A percentile compares a stretch with the other conserved stretches of the same genome.
Evolutionary conservation across 2,113 vertebrate species (phyloP).

Genomic region (Lepidothrix coronata): DNA sequence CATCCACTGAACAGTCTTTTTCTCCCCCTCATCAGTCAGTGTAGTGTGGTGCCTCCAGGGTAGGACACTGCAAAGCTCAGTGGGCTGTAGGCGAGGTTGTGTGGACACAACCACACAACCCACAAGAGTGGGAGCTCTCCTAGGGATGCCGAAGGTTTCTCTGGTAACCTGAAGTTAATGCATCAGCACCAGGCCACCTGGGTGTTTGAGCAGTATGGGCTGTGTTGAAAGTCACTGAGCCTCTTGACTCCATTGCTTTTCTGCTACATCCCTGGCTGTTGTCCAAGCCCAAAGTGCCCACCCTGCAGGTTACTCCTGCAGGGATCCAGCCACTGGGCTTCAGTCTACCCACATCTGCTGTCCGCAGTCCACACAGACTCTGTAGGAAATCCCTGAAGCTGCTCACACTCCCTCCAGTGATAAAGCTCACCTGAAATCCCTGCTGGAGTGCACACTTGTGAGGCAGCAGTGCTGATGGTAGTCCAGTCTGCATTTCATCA

Average conservation of each 20-base stretch:
- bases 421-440: background rate
- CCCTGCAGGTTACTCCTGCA: background rate
- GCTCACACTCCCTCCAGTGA: rapidly evolving
- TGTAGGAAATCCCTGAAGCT: background rate
- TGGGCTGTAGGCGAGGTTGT: rapidly evolving
- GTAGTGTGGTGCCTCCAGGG: background rate
- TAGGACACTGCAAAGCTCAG: background rate
- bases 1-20: background rate
- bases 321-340: background rate
- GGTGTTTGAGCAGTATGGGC: background rate
- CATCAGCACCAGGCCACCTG: background rate
- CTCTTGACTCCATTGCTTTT: background rate
- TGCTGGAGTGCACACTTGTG: background rate
- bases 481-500: rapidly evolving
- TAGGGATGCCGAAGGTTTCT: background rate
- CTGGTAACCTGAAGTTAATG: background rate
- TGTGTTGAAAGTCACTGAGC: background rate
- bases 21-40: rapidly evolving
- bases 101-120: too few relatives aligned
- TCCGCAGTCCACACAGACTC: background rate
- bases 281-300: background rate
- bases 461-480: background rate
- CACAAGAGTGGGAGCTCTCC: background rate
- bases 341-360: background rate
- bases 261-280: background rate